Evolutionary conservation across 2,113 vertebrate genomes (phyloP).

Genomic region (Abramis brama): DNA sequence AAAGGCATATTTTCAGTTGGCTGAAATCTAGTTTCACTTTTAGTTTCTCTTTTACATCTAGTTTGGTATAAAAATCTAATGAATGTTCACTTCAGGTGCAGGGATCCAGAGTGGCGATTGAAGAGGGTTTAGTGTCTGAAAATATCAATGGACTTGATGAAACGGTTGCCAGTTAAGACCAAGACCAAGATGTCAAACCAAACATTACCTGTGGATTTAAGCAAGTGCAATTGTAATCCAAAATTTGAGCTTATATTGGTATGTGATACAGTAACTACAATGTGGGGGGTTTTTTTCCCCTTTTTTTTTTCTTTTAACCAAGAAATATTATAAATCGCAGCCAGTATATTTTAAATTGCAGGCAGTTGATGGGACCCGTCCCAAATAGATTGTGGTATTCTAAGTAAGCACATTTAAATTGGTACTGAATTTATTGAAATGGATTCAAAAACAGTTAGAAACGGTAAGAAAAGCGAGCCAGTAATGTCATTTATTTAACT

Average conservation of each 20-base stretch:
- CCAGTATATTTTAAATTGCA: not conserved
- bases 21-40: too few relatives aligned
- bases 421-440: not conserved
- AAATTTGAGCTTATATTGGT: not conserved
- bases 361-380: not conserved
- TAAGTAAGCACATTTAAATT: not conserved
- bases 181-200: not conserved
- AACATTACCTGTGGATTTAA: not conserved
- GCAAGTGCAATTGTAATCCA: slow-evolving; percentile 52
- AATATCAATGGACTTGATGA: slow-evolving; percentile 60
- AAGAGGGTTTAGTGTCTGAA: slow-evolving; percentile 68
- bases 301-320: not conserved
- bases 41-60: not conserved
- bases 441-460: not conserved
- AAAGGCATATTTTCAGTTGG: too few relatives aligned
- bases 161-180: slow-evolving; percentile 46
- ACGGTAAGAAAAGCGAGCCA: not conserved
- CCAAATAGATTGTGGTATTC: not conserved
- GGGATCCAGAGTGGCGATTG: slow-evolving; percentile 69
- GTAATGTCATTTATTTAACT: not conserved
- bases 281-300: too few relatives aligned
- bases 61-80: not conserved
- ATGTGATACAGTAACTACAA: not conserved
- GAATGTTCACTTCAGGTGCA: slow-evolving; percentile 67
- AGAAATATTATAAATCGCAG: not conserved